These are phyloP conservation scores for Plebejus argus DNA, from an alignment of 2,888 invertebrate species.

Conservation along the genomic window DNA sequence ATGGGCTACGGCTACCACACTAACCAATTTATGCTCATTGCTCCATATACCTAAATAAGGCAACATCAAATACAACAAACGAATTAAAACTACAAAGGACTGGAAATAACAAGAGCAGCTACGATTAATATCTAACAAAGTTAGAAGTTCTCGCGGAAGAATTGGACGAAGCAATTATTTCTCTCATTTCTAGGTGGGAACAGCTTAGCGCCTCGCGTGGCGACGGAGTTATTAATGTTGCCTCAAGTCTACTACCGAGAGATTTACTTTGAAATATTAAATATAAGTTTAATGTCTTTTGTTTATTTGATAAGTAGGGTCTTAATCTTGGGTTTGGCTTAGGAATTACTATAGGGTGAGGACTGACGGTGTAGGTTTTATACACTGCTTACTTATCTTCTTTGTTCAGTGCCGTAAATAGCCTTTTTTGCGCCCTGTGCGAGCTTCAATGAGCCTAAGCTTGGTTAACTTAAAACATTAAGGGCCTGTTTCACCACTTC, in stretches of 20 bases:
- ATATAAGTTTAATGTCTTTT: background rate
- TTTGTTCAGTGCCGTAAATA: too few relatives aligned
- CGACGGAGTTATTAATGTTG: slow-evolving; percentile 14
- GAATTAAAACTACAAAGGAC: background rate
- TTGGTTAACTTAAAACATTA: too few relatives aligned
- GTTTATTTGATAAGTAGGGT: background rate
- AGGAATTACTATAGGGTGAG: too few relatives aligned
- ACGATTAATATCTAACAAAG: background rate
- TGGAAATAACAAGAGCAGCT: background rate
- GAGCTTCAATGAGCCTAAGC: too few relatives aligned
- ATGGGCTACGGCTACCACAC: background rate
- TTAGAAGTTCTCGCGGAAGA: background rate
- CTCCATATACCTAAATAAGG: too few relatives aligned
- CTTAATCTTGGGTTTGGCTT: too few relatives aligned
- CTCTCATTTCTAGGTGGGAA: slow-evolving; percentile 19
- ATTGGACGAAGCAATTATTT: slow-evolving; percentile 16
- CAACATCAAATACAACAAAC: too few relatives aligned
- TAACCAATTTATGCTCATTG: too few relatives aligned
- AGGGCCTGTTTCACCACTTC: too few relatives aligned
- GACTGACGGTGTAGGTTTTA: too few relatives aligned
- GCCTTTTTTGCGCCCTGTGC: too few relatives aligned
- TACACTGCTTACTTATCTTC: too few relatives aligned
- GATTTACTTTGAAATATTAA: background rate
- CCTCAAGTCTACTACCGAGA: slow-evolving; percentile 1
- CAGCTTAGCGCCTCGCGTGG: background rate